A percentile compares a stretch with the other conserved stretches of the same genome.
Conservation (phyloP, 2,113 vertebrate species). For the Lophotis ruficrista region DNA sequence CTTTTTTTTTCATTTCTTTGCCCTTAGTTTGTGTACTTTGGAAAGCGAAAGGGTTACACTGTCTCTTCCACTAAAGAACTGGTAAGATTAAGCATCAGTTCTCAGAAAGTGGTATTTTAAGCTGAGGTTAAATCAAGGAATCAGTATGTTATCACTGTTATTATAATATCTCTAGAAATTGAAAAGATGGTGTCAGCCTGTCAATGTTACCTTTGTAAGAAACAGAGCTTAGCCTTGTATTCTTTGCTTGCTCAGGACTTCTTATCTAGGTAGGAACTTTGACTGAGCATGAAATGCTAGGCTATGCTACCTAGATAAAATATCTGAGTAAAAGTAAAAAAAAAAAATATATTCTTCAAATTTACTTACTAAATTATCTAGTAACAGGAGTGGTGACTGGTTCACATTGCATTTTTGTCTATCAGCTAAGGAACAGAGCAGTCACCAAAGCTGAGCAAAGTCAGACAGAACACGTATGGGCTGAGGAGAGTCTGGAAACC, state of each 20-base stretch:
- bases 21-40: neutral
- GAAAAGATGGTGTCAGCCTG: neutral
- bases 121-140: neutral
- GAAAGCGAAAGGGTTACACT: neutral
- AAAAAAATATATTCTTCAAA: neutral
- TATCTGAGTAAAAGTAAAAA: neutral
- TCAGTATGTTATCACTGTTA: neutral
- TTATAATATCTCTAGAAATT: neutral
- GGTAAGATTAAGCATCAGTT: neutral
- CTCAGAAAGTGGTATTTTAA: neutral
- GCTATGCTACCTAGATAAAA: neutral
- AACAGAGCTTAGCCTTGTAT: neutral
- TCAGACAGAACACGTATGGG: neutral
- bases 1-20: neutral
- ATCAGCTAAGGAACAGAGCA: neutral
- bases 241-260: neutral
- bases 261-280: neutral
- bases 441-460: neutral
- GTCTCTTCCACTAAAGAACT: neutral
- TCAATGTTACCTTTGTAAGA: neutral
- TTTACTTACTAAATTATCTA: neutral
- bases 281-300: neutral
- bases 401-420: neutral
- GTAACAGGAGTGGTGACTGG: neutral
- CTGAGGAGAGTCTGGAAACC: constrained; percentile 3